These are phyloP conservation scores for Halcyon badia DNA, from an alignment of 2,797 vertebrate species.

Conservation along the genomic window DNA sequence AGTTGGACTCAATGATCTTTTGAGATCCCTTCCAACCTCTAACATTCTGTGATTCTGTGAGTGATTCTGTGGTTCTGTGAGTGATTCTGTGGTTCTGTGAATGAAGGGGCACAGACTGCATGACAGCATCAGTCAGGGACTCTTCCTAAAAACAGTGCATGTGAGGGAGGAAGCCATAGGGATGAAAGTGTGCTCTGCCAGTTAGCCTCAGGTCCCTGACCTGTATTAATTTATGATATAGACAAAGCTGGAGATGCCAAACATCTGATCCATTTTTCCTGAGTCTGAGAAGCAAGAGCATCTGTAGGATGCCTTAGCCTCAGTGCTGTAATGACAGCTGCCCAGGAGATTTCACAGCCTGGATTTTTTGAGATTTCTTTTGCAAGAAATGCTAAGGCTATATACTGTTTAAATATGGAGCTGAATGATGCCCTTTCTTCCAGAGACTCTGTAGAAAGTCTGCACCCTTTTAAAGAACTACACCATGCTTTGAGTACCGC, in stretches of 20 bases:
- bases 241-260: neutral
- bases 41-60: too few species aligned
- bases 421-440: neutral
- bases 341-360: neutral
- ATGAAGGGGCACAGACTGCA: neutral
- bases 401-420: neutral
- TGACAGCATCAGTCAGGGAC: neutral
- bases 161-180: rapidly evolving
- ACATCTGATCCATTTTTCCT: neutral
- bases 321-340: neutral
- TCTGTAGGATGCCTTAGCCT: neutral
- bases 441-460: neutral
- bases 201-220: neutral
- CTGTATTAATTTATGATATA: rapidly evolving
- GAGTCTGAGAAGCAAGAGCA: neutral
- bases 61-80: too few species aligned
- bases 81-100: neutral
- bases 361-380: neutral
- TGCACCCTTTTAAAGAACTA: neutral
- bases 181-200: neutral
- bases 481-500: neutral
- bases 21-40: too few species aligned
- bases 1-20: too few species aligned
- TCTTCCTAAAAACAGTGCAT: rapidly evolving
- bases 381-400: neutral